Conservation (phyloP, 2,113 vertebrate species). For the Centropus bengalensis region DNA sequence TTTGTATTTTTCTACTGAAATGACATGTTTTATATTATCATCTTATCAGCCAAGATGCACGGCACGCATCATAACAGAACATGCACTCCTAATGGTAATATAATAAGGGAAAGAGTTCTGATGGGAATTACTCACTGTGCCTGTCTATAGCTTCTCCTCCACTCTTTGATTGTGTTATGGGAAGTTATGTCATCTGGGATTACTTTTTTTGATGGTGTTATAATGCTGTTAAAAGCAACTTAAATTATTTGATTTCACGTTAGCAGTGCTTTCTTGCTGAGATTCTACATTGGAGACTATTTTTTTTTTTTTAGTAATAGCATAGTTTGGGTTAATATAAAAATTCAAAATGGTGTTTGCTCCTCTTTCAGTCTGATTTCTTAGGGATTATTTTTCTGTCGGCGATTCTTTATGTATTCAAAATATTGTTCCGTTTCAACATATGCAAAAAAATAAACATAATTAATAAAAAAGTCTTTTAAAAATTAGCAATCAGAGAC, state of each 20-base stretch:
- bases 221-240: neutral
- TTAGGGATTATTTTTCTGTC: neutral
- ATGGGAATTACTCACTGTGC: neutral
- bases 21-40: neutral
- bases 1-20: neutral
- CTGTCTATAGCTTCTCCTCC: neutral
- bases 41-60: neutral
- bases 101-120: neutral
- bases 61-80: neutral
- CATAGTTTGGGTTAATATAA: neutral
- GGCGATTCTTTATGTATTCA: neutral
- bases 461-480: neutral
- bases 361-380: neutral
- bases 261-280: neutral
- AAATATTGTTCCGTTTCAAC: neutral
- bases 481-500: neutral
- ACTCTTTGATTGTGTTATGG: neutral
- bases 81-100: neutral
- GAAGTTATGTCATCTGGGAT: neutral
- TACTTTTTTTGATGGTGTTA: neutral
- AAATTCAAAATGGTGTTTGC: neutral
- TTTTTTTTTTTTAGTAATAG: neutral
- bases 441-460: neutral
- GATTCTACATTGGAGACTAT: neutral
- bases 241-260: neutral